phyloP scores from a whole-genome alignment of 2,888 invertebrate genomes.

The Chalcis sispes region DNA sequence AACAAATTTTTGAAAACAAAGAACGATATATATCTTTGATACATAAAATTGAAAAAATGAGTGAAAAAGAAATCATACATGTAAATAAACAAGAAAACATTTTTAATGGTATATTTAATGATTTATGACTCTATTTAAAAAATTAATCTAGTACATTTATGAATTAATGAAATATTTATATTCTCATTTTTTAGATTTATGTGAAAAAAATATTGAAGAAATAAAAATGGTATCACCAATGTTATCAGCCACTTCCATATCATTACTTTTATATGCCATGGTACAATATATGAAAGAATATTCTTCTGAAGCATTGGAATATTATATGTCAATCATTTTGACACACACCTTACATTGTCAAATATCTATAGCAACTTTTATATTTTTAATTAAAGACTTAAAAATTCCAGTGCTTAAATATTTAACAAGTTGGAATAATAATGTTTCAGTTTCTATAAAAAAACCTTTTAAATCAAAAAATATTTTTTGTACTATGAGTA shows the following conservation, averaged over 20 bases:
- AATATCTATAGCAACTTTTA: slow-evolving; percentile 78
- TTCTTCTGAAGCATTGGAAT: slow-evolving; percentile 54
- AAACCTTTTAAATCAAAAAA: slow-evolving; percentile 70
- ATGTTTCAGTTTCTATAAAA: slow-evolving; percentile 72
- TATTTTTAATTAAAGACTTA: slow-evolving; percentile 77
- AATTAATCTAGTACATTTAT: neutral
- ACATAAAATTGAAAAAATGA: slow-evolving; percentile 62
- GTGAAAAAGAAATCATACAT: slow-evolving; percentile 58
- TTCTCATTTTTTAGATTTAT: slow-evolving; percentile 54
- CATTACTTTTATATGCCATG: slow-evolving; percentile 69
- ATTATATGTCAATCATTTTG: slow-evolving; percentile 69
- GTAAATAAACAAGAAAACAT: slow-evolving; percentile 62
- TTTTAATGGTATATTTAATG: slow-evolving; percentile 59
- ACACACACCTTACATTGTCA: slow-evolving; percentile 81
- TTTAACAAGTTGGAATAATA: slow-evolving; percentile 72
- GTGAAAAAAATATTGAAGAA: slow-evolving; percentile 45
- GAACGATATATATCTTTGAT: slow-evolving; percentile 67
- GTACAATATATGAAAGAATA: slow-evolving; percentile 75
- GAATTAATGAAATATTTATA: neutral
- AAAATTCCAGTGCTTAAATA: slow-evolving; percentile 76
- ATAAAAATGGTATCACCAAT: slow-evolving; percentile 49
- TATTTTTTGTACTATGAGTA: slow-evolving; percentile 75
- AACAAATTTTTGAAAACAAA: slow-evolving; percentile 61
- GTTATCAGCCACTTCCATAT: slow-evolving; percentile 64
- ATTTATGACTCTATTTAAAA: neutral